Percentiles rank a stretch among this genome's conserved stretches.
Evolutionary conservation across 2,888 invertebrate genomes (phyloP).

Genomic region (Myopa testacea): DNA sequence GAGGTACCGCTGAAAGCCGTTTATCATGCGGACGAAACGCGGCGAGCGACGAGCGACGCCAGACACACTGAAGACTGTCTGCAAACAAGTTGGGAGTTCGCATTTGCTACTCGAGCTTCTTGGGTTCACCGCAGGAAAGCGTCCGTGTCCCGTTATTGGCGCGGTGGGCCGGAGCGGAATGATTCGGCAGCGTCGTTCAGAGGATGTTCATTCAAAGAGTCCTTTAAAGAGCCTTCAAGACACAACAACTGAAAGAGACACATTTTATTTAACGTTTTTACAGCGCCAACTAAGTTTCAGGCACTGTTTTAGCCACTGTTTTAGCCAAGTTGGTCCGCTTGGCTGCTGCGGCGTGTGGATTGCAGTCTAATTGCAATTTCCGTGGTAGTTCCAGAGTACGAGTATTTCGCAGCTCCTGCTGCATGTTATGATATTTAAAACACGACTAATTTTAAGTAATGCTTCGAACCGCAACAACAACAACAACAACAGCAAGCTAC

Average conservation of each 20-base stretch:
- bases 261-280: too few species aligned
- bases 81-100: too few species aligned
- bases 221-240: too few species aligned
- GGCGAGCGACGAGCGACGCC: background rate
- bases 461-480: constrained; percentile 6
- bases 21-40: background rate
- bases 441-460: constrained; percentile 12
- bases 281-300: background rate
- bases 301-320: background rate
- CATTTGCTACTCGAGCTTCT: too few species aligned
- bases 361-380: constrained; percentile 18
- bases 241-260: too few species aligned
- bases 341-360: background rate
- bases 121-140: too few species aligned
- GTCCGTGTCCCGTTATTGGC: too few species aligned
- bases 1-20: constrained; percentile 9
- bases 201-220: too few species aligned
- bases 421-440: background rate
- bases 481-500: background rate
- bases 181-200: too few species aligned
- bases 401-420: background rate
- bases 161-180: too few species aligned
- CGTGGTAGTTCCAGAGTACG: too few species aligned
- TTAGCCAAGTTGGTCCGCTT: background rate
- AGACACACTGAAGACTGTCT: too few species aligned